These are phyloP conservation scores for Chrysemys picta DNA, from an alignment of 2,113 vertebrate species.

Conservation along the genomic window DNA sequence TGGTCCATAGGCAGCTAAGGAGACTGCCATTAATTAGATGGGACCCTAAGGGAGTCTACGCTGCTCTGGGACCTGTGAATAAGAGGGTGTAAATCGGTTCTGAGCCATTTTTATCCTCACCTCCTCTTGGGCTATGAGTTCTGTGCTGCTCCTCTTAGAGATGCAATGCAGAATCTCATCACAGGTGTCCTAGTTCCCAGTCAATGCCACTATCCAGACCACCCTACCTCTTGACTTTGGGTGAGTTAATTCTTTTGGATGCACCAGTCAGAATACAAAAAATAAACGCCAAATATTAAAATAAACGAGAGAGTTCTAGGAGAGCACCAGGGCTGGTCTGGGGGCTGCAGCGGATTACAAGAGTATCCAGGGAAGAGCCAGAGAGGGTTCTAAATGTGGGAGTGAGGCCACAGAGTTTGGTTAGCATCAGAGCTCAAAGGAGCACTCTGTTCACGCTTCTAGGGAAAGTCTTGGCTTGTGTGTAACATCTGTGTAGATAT, in stretches of 20 bases:
- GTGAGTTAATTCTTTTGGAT: neutral
- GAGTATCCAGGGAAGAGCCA: fast-evolving
- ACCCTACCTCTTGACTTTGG: neutral
- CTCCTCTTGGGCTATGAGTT: neutral
- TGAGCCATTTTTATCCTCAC: neutral
- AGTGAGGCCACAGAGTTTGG: neutral
- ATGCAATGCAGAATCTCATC: neutral
- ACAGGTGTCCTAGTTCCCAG: neutral
- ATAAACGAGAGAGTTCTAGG: neutral
- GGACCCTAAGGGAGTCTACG: neutral
- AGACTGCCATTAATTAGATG: neutral
- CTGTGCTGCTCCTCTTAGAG: neutral
- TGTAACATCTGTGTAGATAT: neutral
- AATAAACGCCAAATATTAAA: neutral
- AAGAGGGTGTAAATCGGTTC: neutral
- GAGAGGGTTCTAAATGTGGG: neutral
- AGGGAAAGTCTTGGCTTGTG: fast-evolving
- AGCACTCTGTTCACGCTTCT: neutral
- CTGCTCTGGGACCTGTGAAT: neutral
- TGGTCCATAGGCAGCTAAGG: too few species aligned
- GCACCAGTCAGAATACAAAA: neutral
- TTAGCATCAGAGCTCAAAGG: neutral
- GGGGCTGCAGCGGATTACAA: neutral
- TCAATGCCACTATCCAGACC: neutral
- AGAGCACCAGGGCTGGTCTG: neutral